Conservation (phyloP, 35 echinoderm and acorn worm species). For the Anneissia japonica region DNA sequence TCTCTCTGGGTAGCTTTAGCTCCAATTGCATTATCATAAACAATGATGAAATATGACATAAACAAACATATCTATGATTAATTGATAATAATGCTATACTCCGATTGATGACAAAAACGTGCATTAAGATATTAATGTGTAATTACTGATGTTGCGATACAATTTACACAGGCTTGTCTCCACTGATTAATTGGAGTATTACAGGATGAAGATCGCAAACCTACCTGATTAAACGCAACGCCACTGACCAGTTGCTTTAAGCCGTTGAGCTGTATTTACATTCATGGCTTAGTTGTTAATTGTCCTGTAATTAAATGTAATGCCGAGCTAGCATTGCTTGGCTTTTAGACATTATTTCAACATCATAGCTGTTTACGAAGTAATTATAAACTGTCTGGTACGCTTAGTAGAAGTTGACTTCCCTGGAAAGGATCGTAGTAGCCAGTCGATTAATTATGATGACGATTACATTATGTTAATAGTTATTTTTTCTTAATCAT, state of each 20-base stretch:
- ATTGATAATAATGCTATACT: not conserved
- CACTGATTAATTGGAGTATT: not conserved
- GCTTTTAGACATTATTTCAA: not conserved
- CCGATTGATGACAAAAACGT: not conserved
- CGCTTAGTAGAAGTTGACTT: not conserved
- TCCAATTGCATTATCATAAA: not conserved
- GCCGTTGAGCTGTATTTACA: not conserved
- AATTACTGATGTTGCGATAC: not conserved
- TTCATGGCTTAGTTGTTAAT: not conserved
- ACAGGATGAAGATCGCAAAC: not conserved
- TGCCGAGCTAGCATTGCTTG: not conserved
- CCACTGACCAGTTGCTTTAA: not conserved
- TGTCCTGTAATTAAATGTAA: not conserved
- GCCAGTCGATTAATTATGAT: no score
- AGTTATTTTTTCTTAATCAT: not conserved
- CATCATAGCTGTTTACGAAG: not conserved
- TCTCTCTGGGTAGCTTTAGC: no score
- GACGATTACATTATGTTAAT: no score
- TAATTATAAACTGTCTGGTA: not conserved
- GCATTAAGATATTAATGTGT: not conserved
- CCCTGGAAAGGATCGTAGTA: no score
- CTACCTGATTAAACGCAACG: not conserved
- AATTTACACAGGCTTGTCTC: not conserved
- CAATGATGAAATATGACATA: not conserved
- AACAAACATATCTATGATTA: not conserved